Percentiles rank a stretch among this genome's conserved stretches.
phyloP scores from a whole-genome alignment of 2,797 vertebrate genomes.

The Poecilia gillii region DNA sequence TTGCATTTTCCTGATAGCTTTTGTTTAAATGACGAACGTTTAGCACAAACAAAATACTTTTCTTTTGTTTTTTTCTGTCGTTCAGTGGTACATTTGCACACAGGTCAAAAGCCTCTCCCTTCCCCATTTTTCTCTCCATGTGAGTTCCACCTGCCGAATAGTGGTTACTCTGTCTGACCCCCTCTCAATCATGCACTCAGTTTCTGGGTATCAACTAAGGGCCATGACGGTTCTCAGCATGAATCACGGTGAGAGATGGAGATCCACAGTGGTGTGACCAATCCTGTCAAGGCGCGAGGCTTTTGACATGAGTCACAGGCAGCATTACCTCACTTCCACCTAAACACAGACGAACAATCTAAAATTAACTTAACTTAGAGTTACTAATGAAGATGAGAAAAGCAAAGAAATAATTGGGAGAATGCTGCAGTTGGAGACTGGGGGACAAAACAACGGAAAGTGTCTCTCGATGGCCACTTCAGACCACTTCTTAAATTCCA shows the following conservation, averaged over 20 bases:
- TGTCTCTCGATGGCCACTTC: conserved; percentile 32
- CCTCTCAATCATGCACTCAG: conserved; percentile 12
- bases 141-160: conserved; percentile 67
- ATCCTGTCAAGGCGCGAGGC: conserved; percentile 66
- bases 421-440: conserved; percentile 8
- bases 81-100: conserved; percentile 2
- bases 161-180: conserved; percentile 62
- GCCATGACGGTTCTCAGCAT: conserved; percentile 77
- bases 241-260: conserved; percentile 70
- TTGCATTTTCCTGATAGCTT: not conserved
- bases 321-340: conserved; percentile 64
- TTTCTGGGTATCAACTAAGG: conserved; percentile 70
- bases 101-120: conserved; percentile 33
- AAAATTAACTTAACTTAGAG: conserved; percentile 27
- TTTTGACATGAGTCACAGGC: conserved; percentile 65
- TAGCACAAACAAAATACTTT: not conserved
- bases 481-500: conserved; percentile 28
- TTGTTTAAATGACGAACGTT: not conserved
- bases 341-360: conserved; percentile 16
- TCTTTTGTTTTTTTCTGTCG: not conserved
- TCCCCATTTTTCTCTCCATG: conserved; percentile 50
- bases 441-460: conserved; percentile 32
- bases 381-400: conserved; percentile 51
- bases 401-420: conserved; percentile 24
- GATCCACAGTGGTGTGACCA: conserved; percentile 73